Evolutionary conservation across 2,888 invertebrate genomes (phyloP), one percentile per base, ranked within the genome.

Genomic region (Smittia aterrima): DNA sequence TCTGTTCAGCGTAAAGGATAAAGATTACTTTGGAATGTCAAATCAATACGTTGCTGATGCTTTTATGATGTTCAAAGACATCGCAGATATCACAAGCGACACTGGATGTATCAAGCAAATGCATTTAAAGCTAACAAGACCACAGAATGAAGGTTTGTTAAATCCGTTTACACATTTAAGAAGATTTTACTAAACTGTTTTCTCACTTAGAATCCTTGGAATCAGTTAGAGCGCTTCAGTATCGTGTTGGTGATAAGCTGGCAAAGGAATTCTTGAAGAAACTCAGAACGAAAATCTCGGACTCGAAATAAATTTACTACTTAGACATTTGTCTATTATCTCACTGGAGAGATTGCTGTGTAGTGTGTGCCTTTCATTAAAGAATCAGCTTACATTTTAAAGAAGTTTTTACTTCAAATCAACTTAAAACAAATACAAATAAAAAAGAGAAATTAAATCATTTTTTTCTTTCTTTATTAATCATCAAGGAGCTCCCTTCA

Each of bases 31-130:
- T 82, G 92, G 94, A 72, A 89, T 95, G 81, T 89, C 90, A 78
- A 96, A 95, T 82, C 94, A 95, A 80, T 97, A 97, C 84, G 91
- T 98, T 77, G 97, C 96, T 7, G 98, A 98, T 84, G 93, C 95
- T 53, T 97, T 93, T 83, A 81, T 97, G 38, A 88, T 91, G 78
- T 91, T 98, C 82, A 87, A 86, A 76, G 91, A 92, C 79, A 87
- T 95, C 77, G 87, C 88, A 13, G 87, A 86, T 77, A 87, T 88
- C 0, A 85, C 85, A 0, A 85, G 86, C 74, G 86, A 88, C 1
- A 85, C 87, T 66, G 83, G 84, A 76, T 86, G 87, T 70, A 84
- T 92, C 75, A 87, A 90, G 75, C 95, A 94, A 83, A 86, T 90
- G 76, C 88, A 90, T 78, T 83, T 94, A 79, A 88, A 88, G 76